Conservation (phyloP, 2,888 invertebrate genomes). For the Onthophagus sagittarius region DNA sequence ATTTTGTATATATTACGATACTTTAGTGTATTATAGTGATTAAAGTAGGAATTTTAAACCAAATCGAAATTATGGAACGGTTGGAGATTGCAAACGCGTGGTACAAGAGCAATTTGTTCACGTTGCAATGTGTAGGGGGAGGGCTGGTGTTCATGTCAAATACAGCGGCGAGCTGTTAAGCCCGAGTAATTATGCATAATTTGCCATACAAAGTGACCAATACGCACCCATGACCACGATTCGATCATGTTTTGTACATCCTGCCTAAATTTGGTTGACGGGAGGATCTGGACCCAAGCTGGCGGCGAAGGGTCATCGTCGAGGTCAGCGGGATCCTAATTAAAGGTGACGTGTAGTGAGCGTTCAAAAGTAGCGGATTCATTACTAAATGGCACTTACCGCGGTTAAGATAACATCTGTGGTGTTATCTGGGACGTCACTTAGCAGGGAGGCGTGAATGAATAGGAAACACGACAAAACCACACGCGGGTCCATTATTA, state of each 20-base stretch:
- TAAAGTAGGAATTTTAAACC: background rate
- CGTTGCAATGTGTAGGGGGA: background rate
- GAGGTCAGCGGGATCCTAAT: background rate
- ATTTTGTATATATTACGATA: no score
- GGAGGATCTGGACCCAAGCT: conserved; percentile 21
- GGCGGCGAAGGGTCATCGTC: conserved; percentile 1
- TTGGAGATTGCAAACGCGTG: background rate
- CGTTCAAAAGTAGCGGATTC: background rate
- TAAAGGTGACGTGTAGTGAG: background rate
- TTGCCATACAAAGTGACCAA: conserved; percentile 9
- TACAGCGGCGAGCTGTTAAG: conserved; percentile 5
- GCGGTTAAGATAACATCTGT: background rate
- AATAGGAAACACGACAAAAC: conserved; percentile 8
- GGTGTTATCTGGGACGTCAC: conserved; percentile 4
- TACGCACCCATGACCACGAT: conserved; percentile 34
- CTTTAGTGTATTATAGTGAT: no score
- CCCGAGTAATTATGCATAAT: conserved; percentile 11
- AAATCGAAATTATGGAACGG: background rate
- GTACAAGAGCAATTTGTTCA: background rate
- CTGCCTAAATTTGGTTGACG: conserved; percentile 22
- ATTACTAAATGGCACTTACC: background rate
- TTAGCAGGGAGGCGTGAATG: background rate
- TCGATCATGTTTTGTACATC: conserved; percentile 31
- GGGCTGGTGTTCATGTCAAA: conserved; percentile 8
- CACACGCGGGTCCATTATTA: conserved; percentile 3